Conservation (phyloP, 2,888 invertebrate species). For the Calephelis perditalis region DNA sequence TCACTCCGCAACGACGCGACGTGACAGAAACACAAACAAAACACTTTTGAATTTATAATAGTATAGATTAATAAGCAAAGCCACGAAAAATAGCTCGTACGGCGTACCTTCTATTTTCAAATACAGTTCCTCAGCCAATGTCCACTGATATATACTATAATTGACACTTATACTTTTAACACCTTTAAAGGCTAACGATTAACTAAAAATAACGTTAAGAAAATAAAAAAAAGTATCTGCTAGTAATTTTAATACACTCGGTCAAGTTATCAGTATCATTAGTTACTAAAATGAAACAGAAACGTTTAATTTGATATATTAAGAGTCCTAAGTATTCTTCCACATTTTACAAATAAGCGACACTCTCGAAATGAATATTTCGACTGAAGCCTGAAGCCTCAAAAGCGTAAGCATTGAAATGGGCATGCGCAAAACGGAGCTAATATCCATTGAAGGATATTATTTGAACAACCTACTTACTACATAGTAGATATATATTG, state of each 20-base stretch:
- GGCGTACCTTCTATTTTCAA: too few relatives aligned
- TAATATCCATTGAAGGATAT: constrained; percentile 19
- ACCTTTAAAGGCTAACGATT: background rate
- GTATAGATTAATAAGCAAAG: too few relatives aligned
- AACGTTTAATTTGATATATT: background rate
- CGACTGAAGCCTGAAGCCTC: constrained; percentile 26
- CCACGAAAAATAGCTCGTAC: too few relatives aligned
- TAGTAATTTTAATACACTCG: background rate
- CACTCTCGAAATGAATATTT: constrained; percentile 20
- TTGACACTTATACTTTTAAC: constrained; percentile 1
- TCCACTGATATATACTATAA: too few relatives aligned
- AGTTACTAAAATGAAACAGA: background rate
- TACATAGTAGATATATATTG: background rate
- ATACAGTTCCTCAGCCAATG: too few relatives aligned
- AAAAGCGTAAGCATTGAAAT: constrained; percentile 20
- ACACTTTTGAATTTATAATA: too few relatives aligned
- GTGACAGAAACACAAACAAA: too few relatives aligned
- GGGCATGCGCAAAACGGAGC: constrained; percentile 26
- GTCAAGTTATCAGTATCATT: background rate
- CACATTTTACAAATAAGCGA: background rate
- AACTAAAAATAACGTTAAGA: background rate
- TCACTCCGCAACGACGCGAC: too few relatives aligned
- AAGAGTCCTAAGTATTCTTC: background rate
- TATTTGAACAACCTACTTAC: constrained; percentile 1
- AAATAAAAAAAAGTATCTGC: background rate